Percentiles rank a stretch among this genome's conserved stretches.
Evolutionary conservation across 2,888 invertebrate genomes (phyloP).

Genomic region (Branchipolynoe longqiensis): DNA sequence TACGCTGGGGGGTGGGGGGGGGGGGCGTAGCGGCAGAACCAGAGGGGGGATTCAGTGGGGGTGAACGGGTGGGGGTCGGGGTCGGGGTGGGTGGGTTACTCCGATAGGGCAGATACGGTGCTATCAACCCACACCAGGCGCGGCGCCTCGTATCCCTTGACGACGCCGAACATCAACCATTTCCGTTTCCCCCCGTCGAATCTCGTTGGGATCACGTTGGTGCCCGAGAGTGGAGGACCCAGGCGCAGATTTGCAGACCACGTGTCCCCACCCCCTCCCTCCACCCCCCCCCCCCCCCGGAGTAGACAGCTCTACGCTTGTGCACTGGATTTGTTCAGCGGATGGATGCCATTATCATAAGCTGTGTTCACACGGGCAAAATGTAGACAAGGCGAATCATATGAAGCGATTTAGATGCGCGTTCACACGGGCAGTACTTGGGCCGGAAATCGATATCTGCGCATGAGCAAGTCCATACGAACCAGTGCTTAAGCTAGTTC

Average conservation of each 20-base stretch:
- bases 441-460: too few relatives aligned
- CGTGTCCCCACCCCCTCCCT: too few relatives aligned
- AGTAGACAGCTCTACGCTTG: slow-evolving; percentile 13
- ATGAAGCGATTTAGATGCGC: too few relatives aligned
- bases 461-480: too few relatives aligned
- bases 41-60: neutral
- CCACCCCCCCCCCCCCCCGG: too few relatives aligned
- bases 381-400: too few relatives aligned
- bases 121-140: slow-evolving; percentile 18
- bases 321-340: slow-evolving; percentile 24
- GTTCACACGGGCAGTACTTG: too few relatives aligned
- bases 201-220: slow-evolving; percentile 3
- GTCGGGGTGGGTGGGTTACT: neutral
- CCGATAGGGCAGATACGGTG: slow-evolving; percentile 7
- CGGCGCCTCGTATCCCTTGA: neutral
- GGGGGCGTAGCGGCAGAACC: neutral
- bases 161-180: slow-evolving; percentile 2
- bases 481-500: too few relatives aligned
- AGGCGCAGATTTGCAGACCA: too few relatives aligned
- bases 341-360: too few relatives aligned
- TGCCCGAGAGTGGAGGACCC: neutral
- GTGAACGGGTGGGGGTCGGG: neutral
- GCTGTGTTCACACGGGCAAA: too few relatives aligned
- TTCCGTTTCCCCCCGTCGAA: slow-evolving; percentile 31
- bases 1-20: neutral